phyloP scores from a whole-genome alignment of 2,888 invertebrate species.

The Trichogramma dendrolimi region DNA sequence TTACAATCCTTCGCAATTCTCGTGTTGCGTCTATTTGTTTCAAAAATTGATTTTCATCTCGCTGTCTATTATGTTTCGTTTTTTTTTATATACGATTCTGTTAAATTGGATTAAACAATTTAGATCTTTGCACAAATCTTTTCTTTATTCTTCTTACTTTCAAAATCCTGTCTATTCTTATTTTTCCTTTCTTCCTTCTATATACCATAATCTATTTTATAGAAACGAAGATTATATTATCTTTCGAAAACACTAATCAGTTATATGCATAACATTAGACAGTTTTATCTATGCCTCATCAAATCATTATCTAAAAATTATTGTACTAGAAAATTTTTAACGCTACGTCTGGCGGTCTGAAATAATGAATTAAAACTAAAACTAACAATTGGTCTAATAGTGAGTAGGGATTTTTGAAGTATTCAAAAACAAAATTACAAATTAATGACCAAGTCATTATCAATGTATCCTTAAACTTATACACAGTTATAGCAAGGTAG shows the following conservation, averaged over 20 bases:
- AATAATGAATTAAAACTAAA: too few species aligned
- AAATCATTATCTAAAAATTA: constrained; percentile 16
- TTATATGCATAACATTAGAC: constrained; percentile 17
- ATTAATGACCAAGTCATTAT: constrained; percentile 15
- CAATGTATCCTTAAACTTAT: constrained; percentile 5
- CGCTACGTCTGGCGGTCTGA: constrained; percentile 1
- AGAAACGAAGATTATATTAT: constrained; percentile 13
- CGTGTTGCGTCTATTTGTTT: constrained; percentile 29
- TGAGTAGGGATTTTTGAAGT: constrained; percentile 15
- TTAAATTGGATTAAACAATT: constrained; percentile 30
- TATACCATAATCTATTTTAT: constrained; percentile 24
- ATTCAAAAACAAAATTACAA: constrained; percentile 20
- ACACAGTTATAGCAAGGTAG: constrained; percentile 16
- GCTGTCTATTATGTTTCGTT: constrained; percentile 28
- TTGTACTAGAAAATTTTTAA: constrained; percentile 25
- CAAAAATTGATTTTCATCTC: constrained; percentile 27
- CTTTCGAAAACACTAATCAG: constrained; percentile 5
- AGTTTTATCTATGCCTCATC: constrained; percentile 22
- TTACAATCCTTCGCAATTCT: constrained; percentile 26
- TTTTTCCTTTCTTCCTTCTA: constrained; percentile 21
- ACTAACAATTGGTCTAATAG: too few species aligned
- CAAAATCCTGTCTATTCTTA: constrained; percentile 15
- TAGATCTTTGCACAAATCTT: constrained; percentile 27
- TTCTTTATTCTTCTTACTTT: constrained; percentile 13
- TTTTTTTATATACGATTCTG: constrained; percentile 25